Percentiles rank a stretch among this genome's conserved stretches.
phyloP scores from a whole-genome alignment of 2,888 invertebrate species.

The Podabrus alpinus region DNA sequence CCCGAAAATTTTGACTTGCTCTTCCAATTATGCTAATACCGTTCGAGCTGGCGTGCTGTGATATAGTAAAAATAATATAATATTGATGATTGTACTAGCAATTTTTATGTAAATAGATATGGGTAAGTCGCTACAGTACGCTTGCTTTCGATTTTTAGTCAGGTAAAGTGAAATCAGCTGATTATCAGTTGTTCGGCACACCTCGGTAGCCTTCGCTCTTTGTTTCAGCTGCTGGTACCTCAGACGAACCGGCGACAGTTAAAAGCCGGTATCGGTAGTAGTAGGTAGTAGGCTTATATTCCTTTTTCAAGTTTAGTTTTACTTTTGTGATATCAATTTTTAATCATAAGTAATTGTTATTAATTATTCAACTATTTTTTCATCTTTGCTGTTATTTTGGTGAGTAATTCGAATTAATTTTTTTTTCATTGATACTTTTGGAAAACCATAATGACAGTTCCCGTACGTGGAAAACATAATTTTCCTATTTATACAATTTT shows the following conservation, averaged over 20 bases:
- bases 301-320: conserved; percentile 3
- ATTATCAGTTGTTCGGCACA: conserved; percentile 33
- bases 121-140: not conserved
- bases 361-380: not conserved
- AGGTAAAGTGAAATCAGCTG: conserved; percentile 34
- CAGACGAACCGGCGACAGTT: conserved; percentile 30
- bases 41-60: not conserved
- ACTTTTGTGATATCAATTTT: conserved; percentile 13
- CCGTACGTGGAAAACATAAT: not conserved
- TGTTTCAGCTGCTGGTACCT: conserved; percentile 31
- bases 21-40: not conserved
- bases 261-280: conserved; percentile 19
- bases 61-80: not conserved
- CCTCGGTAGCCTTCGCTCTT: conserved; percentile 31
- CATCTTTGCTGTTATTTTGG: not conserved
- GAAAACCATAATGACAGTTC: not conserved
- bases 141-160: conserved; percentile 18
- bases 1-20: not conserved
- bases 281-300: conserved; percentile 23
- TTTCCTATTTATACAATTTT: not conserved
- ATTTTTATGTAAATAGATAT: not conserved
- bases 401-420: not conserved
- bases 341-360: not conserved
- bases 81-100: not conserved
- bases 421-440: not conserved